A percentile compares a stretch with the other conserved stretches of the same genome.
Conservation (phyloP, 2,888 invertebrate species). For the Synergus japonicus region DNA sequence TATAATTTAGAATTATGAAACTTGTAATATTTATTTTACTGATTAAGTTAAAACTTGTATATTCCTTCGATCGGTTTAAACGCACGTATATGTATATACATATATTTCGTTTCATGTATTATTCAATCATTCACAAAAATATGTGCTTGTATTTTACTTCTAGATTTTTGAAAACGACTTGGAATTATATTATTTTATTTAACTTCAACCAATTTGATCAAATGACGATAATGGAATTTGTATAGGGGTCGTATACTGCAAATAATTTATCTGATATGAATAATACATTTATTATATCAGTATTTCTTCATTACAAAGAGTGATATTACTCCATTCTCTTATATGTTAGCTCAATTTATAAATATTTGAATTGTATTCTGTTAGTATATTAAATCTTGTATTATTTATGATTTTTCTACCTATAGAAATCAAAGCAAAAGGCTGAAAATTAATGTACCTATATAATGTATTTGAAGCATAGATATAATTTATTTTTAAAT, state of each 20-base stretch:
- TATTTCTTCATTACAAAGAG: background rate
- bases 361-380: too few species aligned
- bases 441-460: too few species aligned
- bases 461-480: too few species aligned
- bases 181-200: background rate
- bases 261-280: background rate
- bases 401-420: too few species aligned
- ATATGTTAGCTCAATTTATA: too few species aligned
- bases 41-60: background rate
- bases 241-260: too few species aligned
- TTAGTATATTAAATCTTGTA: too few species aligned
- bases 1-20: background rate
- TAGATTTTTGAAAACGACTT: background rate
- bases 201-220: too few species aligned
- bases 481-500: too few species aligned
- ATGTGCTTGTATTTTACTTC: background rate
- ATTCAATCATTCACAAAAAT: conserved; percentile 1
- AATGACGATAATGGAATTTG: too few species aligned
- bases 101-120: conserved; percentile 10
- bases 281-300: background rate
- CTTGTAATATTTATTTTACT: background rate
- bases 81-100: background rate
- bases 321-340: background rate
- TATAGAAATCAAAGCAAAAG: too few species aligned
- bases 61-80: conserved; percentile 1